Evolutionary conservation across 2,888 invertebrate species (phyloP).

Genomic region (Drosophila kokeensis): DNA sequence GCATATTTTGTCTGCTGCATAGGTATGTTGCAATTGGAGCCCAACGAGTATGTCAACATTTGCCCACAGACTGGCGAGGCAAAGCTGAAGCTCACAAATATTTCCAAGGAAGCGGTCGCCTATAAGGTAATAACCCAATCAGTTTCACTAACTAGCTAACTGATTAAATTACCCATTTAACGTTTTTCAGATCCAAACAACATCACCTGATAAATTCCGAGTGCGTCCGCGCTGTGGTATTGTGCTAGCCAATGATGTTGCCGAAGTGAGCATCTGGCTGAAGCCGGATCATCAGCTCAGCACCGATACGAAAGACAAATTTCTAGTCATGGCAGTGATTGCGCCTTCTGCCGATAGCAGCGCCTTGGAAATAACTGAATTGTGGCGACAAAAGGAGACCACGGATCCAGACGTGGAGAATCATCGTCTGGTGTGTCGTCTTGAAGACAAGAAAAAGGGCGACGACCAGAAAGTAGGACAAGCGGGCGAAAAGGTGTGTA

Average conservation of each 20-base stretch:
- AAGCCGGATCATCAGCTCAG: conserved; percentile 90
- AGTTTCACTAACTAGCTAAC: too few species aligned
- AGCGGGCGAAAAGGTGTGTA: background rate
- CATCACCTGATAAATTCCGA: conserved; percentile 97
- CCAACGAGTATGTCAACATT: conserved; percentile 90
- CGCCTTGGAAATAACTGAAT: conserved; percentile 87
- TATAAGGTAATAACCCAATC: conserved; percentile 87
- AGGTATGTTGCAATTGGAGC: conserved; percentile 88
- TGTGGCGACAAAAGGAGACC: conserved; percentile 90
- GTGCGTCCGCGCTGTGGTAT: conserved; percentile 95
- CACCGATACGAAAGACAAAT: conserved; percentile 92
- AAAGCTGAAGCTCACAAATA: conserved; percentile 89
- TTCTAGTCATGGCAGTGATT: conserved; percentile 93
- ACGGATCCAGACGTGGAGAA: conserved; percentile 88
- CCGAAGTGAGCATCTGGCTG: conserved; percentile 90
- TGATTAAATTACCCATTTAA: background rate
- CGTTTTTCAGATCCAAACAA: conserved; percentile 93
- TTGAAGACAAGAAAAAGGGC: conserved; percentile 21
- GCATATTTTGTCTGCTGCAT: conserved; percentile 29
- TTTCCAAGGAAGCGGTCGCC: conserved; percentile 87
- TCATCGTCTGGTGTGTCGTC: conserved; percentile 89
- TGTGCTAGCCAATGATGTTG: conserved; percentile 88
- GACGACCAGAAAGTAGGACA: background rate
- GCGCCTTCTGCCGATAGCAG: conserved; percentile 86
- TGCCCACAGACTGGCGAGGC: conserved; percentile 84